Conservation (phyloP, 2,888 invertebrate species). For the Oithona nana region DNA sequence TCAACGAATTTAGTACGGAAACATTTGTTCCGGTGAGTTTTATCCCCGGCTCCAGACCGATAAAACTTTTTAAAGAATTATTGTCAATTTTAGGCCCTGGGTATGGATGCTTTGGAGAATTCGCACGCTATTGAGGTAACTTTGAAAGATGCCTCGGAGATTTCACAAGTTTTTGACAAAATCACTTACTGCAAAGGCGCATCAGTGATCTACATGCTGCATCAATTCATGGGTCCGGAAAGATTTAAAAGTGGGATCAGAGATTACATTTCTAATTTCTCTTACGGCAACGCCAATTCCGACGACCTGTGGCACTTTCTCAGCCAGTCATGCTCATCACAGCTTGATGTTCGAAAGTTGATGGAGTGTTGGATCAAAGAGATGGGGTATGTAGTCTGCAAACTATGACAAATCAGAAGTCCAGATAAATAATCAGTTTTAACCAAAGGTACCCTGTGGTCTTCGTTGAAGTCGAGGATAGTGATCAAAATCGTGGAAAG, state of each 20-base stretch:
- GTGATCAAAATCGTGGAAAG: neutral
- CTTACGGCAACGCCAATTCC: conserved; percentile 56
- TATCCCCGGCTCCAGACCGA: too few relatives aligned
- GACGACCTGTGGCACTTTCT: conserved; percentile 82
- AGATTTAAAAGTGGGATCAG: conserved; percentile 13
- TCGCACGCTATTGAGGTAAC: conserved; percentile 87
- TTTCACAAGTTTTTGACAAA: conserved; percentile 93
- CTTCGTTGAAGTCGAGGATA: too few relatives aligned
- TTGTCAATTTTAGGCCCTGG: too few relatives aligned
- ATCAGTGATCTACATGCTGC: conserved; percentile 76
- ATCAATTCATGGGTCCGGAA: conserved; percentile 76
- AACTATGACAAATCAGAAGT: conserved; percentile 24
- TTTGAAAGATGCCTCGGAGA: conserved; percentile 82
- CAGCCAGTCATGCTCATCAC: conserved; percentile 49
- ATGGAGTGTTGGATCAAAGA: conserved; percentile 95
- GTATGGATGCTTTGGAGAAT: conserved; percentile 56
- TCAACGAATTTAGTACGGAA: conserved; percentile 86
- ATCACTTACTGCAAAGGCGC: conserved; percentile 94
- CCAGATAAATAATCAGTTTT: too few relatives aligned
- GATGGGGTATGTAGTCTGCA: conserved; percentile 77
- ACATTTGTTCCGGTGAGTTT: conserved; percentile 59
- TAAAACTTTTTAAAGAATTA: too few relatives aligned
- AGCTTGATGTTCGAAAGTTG: conserved; percentile 68
- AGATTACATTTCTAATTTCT: conserved; percentile 1
- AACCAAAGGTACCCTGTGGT: too few relatives aligned